These are phyloP conservation scores for Amorpha juglandis DNA, from an alignment of 2,888 invertebrate genomes.

Conservation along the genomic window DNA sequence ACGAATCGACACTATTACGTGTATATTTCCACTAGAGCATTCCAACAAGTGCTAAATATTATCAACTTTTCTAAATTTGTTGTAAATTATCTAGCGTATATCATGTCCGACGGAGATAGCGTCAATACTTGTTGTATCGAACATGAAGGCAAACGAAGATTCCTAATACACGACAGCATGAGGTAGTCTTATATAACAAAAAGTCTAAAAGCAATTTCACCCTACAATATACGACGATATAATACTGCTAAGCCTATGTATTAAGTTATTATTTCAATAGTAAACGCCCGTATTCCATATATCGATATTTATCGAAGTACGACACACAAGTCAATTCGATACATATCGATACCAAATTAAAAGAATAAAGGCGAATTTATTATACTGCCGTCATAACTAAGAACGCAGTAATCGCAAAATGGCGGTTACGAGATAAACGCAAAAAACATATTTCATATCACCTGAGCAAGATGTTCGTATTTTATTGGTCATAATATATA, in stretches of 20 bases:
- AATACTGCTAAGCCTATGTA: constrained; percentile 77
- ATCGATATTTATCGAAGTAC: constrained; percentile 31
- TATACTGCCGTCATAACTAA: too few relatives aligned
- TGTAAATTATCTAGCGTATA: constrained; percentile 12
- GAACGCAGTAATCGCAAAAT: too few relatives aligned
- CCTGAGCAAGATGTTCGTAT: too few relatives aligned
- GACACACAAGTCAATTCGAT: constrained; percentile 27
- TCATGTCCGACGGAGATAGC: constrained; percentile 17
- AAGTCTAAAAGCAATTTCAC: constrained; percentile 55
- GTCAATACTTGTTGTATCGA: constrained; percentile 13
- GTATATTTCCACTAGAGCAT: constrained; percentile 55
- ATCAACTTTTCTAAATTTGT: constrained; percentile 23
- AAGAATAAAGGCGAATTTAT: constrained; percentile 3
- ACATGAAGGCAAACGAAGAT: constrained; percentile 38
- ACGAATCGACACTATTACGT: constrained; percentile 40
- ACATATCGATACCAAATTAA: constrained; percentile 32
- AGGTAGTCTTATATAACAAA: constrained; percentile 60
- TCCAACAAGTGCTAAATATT: constrained; percentile 47
- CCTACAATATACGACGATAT: constrained; percentile 59
- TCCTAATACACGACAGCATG: constrained; percentile 64
- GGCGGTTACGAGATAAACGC: too few relatives aligned
- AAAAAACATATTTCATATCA: too few relatives aligned
- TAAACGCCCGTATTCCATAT: constrained; percentile 31
- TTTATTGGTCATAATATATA: too few relatives aligned
- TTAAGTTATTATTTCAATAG: constrained; percentile 44